Evolutionary conservation across 2,113 vertebrate species (phyloP).

Genomic region (Sceloporus tristichus): DNA sequence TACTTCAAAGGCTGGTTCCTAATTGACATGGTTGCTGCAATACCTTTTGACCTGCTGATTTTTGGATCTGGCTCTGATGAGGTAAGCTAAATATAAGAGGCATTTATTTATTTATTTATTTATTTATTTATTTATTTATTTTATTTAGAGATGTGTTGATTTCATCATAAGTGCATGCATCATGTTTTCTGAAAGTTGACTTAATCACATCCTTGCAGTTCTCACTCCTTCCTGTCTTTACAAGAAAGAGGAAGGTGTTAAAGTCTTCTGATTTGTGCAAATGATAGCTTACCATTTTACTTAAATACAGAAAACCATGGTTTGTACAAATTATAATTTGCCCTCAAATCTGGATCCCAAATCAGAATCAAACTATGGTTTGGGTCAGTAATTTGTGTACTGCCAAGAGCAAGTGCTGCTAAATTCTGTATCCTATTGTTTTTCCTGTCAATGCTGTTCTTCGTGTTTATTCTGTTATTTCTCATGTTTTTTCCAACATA

Average conservation of each 20-base stretch:
- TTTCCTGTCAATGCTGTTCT: no score
- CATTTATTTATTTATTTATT: slow-evolving; percentile 6
- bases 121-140: slow-evolving; percentile 8
- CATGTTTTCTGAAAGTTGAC: background rate
- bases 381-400: background rate
- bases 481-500: no score
- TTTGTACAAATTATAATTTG: background rate
- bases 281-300: background rate
- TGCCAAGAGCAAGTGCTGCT: no score
- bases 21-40: slow-evolving; percentile 99
- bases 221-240: background rate
- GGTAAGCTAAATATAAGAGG: slow-evolving; percentile 81
- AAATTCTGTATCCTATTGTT: no score
- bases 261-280: background rate
- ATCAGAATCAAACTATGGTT: background rate
- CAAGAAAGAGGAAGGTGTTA: background rate
- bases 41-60: slow-evolving; percentile 98
- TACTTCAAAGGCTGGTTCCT: slow-evolving; percentile 99
- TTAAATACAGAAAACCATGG: background rate
- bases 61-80: slow-evolving; percentile 99
- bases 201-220: background rate
- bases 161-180: slow-evolving; percentile 17
- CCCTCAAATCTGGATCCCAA: background rate
- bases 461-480: no score
- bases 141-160: slow-evolving; percentile 6